These are phyloP conservation scores for Cataglyphis hispanica DNA, from an alignment of 1,140 invertebrate genomes.

Conservation along the genomic window DNA sequence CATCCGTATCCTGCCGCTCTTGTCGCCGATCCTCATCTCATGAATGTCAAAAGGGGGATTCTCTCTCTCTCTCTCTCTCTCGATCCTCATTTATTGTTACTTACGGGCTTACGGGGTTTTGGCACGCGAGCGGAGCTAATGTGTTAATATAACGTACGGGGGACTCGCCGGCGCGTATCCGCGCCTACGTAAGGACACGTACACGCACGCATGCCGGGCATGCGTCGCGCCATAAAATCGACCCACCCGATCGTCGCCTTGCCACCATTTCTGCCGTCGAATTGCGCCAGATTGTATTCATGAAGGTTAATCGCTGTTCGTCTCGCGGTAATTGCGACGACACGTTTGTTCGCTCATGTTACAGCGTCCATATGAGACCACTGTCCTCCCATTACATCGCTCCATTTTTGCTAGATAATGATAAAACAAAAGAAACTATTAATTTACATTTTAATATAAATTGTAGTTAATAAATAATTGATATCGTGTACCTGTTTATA, in stretches of 20 bases:
- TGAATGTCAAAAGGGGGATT: conserved; percentile 66
- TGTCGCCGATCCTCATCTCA: conserved; percentile 59
- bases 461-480: too few relatives aligned
- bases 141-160: conserved; percentile 84
- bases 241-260: conserved; percentile 66
- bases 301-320: conserved; percentile 62
- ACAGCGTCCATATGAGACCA: background rate
- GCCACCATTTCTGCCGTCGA: conserved; percentile 56
- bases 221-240: conserved; percentile 72
- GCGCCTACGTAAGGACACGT: conserved; percentile 68
- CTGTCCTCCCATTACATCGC: too few relatives aligned
- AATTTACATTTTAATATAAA: too few relatives aligned
- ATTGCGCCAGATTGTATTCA: conserved; percentile 60
- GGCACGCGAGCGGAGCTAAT: conserved; percentile 84
- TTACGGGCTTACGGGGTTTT: conserved; percentile 81
- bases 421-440: background rate
- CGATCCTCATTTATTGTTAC: conserved; percentile 82
- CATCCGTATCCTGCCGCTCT: background rate
- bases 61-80: background rate
- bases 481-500: too few relatives aligned
- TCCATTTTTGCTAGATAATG: background rate
- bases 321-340: conserved; percentile 46
- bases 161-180: conserved; percentile 74
- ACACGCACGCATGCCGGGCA: conserved; percentile 53
- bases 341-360: conserved; percentile 6